Percentiles rank a stretch among this genome's conserved stretches.
Evolutionary conservation across 2,113 vertebrate species (phyloP).

Genomic region (Apteryx mantelli): DNA sequence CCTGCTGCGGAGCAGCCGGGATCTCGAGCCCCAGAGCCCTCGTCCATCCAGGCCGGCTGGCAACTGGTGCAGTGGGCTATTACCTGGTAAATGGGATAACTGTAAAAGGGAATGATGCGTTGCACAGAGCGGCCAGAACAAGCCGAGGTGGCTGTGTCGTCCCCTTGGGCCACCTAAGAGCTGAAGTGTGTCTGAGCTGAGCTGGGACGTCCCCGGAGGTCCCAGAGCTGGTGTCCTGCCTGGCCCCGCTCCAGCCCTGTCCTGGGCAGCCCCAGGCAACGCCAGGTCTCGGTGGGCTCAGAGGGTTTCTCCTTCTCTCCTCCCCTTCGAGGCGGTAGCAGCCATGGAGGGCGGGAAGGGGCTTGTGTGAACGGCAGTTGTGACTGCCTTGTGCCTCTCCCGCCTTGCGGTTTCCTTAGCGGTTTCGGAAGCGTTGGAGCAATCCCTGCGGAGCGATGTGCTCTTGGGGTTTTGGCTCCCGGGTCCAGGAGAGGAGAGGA

Average conservation of each 20-base stretch:
- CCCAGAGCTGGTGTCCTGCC: rapidly evolving
- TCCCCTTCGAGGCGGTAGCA: neutral
- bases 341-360: neutral
- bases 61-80: rapidly evolving
- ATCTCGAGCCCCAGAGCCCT: neutral
- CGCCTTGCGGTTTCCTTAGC: rapidly evolving
- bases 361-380: rapidly evolving
- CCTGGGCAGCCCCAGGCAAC: neutral
- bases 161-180: neutral
- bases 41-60: rapidly evolving
- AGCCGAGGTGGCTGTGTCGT: neutral
- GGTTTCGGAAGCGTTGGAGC: neutral
- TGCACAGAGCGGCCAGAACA: rapidly evolving
- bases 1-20: rapidly evolving
- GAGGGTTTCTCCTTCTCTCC: neutral
- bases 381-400: rapidly evolving
- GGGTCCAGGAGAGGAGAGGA: too few species aligned
- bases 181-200: neutral
- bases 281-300: rapidly evolving
- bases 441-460: rapidly evolving
- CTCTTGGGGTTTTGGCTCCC: too few species aligned
- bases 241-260: neutral
- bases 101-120: rapidly evolving
- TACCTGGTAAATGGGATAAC: rapidly evolving
- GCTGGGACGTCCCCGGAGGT: too few species aligned